Evolutionary conservation across 2,797 vertebrate genomes (phyloP).

Genomic region (Somateria mollissima): DNA sequence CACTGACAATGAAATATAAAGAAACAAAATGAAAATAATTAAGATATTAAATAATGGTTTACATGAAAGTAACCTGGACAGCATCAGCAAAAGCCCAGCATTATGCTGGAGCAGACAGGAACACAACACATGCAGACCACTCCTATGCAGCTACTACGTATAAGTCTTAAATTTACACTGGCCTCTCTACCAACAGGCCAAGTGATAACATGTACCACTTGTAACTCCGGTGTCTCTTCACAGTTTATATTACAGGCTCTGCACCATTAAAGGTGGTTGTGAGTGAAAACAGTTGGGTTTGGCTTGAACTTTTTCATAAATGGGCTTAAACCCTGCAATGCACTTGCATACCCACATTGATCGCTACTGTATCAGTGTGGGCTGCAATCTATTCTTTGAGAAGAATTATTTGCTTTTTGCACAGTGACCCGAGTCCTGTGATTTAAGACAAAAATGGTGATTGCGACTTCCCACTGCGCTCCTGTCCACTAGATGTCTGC

Average conservation of each 20-base stretch:
- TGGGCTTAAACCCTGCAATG: neutral
- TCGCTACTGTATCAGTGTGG: neutral
- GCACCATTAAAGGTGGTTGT: neutral
- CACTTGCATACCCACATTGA: neutral
- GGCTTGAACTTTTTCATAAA: neutral
- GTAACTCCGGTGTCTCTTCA: neutral
- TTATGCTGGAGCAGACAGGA: neutral
- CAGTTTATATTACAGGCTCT: neutral
- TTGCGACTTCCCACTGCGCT: neutral
- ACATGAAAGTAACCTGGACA: neutral
- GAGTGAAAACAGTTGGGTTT: neutral
- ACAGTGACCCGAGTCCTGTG: neutral
- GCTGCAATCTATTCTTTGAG: neutral
- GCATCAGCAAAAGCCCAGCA: neutral
- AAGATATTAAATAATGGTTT: neutral
- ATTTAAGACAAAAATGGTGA: neutral
- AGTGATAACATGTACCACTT: neutral
- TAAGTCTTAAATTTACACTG: neutral
- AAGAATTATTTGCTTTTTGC: neutral
- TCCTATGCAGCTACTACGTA: neutral
- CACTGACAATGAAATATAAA: neutral
- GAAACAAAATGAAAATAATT: neutral
- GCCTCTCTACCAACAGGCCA: neutral
- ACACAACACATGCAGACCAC: neutral
- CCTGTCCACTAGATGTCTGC: neutral